Conservation (phyloP, 2,797 vertebrate species). For the Cheirogaleus major region DNA sequence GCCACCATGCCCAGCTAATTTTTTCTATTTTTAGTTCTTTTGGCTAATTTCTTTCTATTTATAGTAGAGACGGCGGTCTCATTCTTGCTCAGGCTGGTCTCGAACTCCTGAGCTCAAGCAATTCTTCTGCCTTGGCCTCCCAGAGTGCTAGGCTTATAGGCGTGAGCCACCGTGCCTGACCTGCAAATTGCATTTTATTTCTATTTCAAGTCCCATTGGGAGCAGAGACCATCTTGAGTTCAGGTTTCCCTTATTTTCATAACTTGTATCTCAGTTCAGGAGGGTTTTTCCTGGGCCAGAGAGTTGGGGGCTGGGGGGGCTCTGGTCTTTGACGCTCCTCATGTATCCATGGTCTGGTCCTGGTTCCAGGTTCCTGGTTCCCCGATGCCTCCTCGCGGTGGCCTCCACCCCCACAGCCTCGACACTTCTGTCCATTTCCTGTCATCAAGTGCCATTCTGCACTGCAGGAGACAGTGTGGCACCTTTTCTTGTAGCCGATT, state of each 20-base stretch:
- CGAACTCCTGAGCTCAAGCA: too few relatives aligned
- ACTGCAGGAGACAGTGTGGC: background rate
- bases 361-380: background rate
- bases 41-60: too few relatives aligned
- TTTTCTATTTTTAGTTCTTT: too few relatives aligned
- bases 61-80: too few relatives aligned
- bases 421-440: background rate
- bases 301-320: background rate
- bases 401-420: background rate
- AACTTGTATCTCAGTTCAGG: background rate
- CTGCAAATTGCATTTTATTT: background rate
- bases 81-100: too few relatives aligned
- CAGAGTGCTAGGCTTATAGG: too few relatives aligned
- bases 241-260: background rate
- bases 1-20: too few relatives aligned
- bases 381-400: rapidly evolving
- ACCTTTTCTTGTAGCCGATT: background rate
- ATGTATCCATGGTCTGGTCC: background rate
- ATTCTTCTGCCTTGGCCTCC: too few relatives aligned
- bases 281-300: background rate
- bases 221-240: background rate
- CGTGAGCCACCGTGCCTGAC: too few relatives aligned
- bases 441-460: background rate
- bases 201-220: background rate
- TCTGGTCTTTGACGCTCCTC: background rate